Conservation (phyloP, 2,113 vertebrate genomes). For the Cettia cetti region DNA sequence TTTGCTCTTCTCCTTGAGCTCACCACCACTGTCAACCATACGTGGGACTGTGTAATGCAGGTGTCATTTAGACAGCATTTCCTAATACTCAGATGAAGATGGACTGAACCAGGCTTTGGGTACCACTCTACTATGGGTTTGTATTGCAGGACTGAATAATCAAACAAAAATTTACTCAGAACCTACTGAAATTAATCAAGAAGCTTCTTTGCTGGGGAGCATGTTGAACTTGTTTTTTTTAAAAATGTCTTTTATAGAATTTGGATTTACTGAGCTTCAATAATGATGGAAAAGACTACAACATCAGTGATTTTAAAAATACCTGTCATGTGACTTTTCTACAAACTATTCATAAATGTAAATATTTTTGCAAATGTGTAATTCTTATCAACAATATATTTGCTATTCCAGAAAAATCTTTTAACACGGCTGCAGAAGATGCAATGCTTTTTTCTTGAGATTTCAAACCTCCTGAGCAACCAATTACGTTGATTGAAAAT, state of each 20-base stretch:
- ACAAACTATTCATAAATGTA: neutral
- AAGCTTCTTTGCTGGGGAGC: neutral
- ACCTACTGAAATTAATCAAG: neutral
- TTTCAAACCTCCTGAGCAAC: neutral
- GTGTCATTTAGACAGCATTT: neutral
- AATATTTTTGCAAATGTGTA: neutral
- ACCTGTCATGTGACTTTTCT: neutral
- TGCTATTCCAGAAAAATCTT: neutral
- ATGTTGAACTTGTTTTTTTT: neutral
- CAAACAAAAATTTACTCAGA: neutral
- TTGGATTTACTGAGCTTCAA: neutral
- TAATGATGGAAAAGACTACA: neutral
- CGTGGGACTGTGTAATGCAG: accelerated
- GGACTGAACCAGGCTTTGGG: neutral
- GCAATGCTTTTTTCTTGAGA: neutral
- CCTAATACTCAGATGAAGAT: neutral
- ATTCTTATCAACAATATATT: neutral
- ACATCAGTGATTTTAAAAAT: neutral
- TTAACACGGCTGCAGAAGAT: neutral
- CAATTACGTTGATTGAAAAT: constrained; percentile 43
- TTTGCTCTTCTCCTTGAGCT: neutral
- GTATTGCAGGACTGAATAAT: neutral
- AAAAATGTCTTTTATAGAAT: neutral
- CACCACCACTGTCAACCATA: neutral
- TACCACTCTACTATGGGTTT: neutral